Conservation (phyloP, 2,888 invertebrate species). For the Antitype chi region DNA sequence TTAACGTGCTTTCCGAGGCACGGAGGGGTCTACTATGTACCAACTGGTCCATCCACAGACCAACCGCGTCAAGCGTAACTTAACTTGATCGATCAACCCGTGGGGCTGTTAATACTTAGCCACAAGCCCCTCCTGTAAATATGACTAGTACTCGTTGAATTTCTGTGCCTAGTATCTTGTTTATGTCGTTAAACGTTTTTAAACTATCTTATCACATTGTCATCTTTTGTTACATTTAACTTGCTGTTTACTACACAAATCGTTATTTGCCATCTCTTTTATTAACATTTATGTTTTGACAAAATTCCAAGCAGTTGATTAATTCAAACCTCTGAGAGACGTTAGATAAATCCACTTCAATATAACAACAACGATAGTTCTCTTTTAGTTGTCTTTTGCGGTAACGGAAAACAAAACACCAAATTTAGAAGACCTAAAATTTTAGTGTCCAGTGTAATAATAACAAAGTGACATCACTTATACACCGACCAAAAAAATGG, state of each 20-base stretch:
- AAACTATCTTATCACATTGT: neutral
- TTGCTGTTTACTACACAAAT: slow-evolving; percentile 3
- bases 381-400: neutral
- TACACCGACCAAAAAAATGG: neutral
- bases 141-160: neutral
- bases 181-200: neutral
- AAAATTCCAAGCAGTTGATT: neutral
- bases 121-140: too few relatives aligned
- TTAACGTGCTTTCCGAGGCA: too few relatives aligned
- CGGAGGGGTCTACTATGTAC: too few relatives aligned
- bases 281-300: neutral
- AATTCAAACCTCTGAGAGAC: neutral
- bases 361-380: neutral
- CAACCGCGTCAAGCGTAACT: too few relatives aligned
- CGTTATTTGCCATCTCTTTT: neutral
- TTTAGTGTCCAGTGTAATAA: neutral
- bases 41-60: too few relatives aligned
- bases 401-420: neutral
- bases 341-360: neutral
- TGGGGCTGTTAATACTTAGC: too few relatives aligned
- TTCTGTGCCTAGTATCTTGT: neutral
- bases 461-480: neutral
- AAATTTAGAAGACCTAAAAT: neutral
- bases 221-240: neutral
- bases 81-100: too few relatives aligned